Percentiles rank a stretch among this genome's conserved stretches.
Conservation (phyloP, 2,113 vertebrate species). For the Oreochromis spilurus region DNA sequence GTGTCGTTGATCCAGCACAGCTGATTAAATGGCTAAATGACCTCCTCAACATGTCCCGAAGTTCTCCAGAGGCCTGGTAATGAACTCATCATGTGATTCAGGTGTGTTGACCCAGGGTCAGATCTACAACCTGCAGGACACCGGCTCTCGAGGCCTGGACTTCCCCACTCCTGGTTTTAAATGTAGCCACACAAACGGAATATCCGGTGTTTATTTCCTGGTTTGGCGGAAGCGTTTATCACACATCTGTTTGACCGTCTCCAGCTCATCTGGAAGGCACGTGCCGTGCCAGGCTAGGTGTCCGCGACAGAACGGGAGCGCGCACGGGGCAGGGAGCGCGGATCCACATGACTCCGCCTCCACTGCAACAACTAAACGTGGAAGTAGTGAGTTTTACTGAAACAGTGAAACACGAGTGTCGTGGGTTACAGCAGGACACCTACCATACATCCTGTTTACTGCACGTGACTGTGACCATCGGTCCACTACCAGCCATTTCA, state of each 20-base stretch:
- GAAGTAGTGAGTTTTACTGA: neutral
- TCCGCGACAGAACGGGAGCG: neutral
- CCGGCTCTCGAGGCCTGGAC: no score
- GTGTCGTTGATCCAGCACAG: no score
- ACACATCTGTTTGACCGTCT: neutral
- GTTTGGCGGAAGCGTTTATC: neutral
- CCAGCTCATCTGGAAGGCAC: neutral
- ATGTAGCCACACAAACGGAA: neutral
- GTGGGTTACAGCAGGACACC: neutral
- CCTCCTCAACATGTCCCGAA: no score
- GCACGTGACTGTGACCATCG: neutral
- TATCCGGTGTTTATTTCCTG: neutral
- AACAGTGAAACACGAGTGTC: neutral
- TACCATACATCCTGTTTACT: neutral
- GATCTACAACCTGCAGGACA: no score
- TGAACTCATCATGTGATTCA: no score
- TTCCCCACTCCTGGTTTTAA: neutral
- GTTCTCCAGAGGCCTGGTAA: no score
- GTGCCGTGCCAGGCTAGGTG: neutral
- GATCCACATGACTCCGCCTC: neutral
- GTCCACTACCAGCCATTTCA: neutral
- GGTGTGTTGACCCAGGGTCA: no score
- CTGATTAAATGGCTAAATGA: no score
- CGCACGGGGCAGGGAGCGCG: neutral
- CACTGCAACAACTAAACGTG: neutral